Evolutionary conservation across 2,797 vertebrate species (phyloP), one percentile per base, ranked within the genome.

Genomic region (Erethizon dorsatum): DNA sequence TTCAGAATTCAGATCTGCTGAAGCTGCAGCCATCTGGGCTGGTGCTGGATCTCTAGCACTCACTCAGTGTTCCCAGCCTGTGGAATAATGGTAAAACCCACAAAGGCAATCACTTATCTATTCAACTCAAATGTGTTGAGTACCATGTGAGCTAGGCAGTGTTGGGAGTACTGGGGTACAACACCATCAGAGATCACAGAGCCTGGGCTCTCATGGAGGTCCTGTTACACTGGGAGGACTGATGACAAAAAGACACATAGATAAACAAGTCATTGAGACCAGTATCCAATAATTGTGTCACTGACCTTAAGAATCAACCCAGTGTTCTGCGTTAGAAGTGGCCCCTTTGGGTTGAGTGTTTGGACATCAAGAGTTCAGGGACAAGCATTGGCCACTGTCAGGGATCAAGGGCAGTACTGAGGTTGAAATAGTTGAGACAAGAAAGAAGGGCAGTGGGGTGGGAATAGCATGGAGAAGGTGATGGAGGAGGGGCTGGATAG

Each of bases 1-100:
- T 91, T 83, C 85, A 87, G 84, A 91, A 89, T 89, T 79, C 41
- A 28, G 75, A 83, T 83, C 61, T 89, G 71, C 83, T 33, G 52
- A 96, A 83, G 33, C 71, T n/a, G 33, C 61, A 79, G 63, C 83
- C 54, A 1, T 69, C 52, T 41, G 2, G 10, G 67, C 56, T 33
- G 52, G 45, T 82, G n/a, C 84, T 90, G 31, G 41, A 15, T 85
- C 59, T 26, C 37, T 52, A 79, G 37, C 59, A 17, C 26, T 80
- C 28, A 7, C 0, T 15, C 1, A 9, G 17, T 41, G 59, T 86
- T 88, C 80, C n/a, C 20, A 83, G 69, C 63, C 77, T 31, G 28
- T n/a, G 28, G 77, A 31, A 20, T 45, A 77, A 83, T 20, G 67
- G 61, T n/a, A 28, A 92, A 37, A n/a, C 54, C 61, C 22, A 26